A percentile compares a stretch with the other conserved stretches of the same genome.
These are phyloP conservation scores for Siniperca chuatsi DNA, from an alignment of 2,113 vertebrate species.

Conservation along the genomic window DNA sequence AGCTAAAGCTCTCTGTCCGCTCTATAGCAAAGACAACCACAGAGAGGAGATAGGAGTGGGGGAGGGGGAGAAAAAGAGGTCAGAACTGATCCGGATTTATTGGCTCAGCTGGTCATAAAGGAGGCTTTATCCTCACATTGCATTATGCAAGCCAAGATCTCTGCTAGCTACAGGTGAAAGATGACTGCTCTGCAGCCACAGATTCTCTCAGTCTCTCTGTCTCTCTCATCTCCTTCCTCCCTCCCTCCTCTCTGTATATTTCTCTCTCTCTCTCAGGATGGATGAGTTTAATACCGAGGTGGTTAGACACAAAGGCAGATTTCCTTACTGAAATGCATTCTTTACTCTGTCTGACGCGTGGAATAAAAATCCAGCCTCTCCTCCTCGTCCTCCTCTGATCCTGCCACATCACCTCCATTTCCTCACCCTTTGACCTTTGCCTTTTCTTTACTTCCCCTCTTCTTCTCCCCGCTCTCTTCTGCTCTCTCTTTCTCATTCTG, in stretches of 20 bases:
- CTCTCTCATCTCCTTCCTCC: constrained; percentile 20
- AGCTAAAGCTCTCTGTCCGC: constrained; percentile 16
- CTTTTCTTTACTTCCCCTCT: background rate
- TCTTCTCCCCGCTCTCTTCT: background rate
- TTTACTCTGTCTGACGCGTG: constrained; percentile 47
- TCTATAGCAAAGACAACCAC: constrained; percentile 20
- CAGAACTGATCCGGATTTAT: constrained; percentile 69
- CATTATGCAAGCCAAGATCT: constrained; percentile 73
- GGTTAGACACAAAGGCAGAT: constrained; percentile 59
- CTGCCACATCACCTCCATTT: constrained; percentile 1
- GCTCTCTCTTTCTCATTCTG: constrained; percentile 3
- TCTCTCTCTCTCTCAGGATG: constrained; percentile 63
- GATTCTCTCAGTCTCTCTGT: constrained; percentile 37
- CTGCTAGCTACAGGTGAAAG: constrained; percentile 76
- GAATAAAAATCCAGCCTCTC: constrained; percentile 43
- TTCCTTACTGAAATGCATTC: constrained; percentile 44
- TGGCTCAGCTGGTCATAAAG: constrained; percentile 76
- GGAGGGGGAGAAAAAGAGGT: constrained; percentile 42
- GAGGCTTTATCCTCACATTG: constrained; percentile 68
- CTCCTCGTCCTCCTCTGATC: constrained; percentile 12
- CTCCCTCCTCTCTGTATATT: constrained; percentile 23
- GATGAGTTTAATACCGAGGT: constrained; percentile 80
- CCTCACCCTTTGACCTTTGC: constrained; percentile 18
- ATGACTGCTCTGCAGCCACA: constrained; percentile 61
- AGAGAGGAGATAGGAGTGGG: background rate